Base-by-base conservation (phyloP, 2,797 vertebrate genomes). In the Pangasius larnaudii region DNA sequence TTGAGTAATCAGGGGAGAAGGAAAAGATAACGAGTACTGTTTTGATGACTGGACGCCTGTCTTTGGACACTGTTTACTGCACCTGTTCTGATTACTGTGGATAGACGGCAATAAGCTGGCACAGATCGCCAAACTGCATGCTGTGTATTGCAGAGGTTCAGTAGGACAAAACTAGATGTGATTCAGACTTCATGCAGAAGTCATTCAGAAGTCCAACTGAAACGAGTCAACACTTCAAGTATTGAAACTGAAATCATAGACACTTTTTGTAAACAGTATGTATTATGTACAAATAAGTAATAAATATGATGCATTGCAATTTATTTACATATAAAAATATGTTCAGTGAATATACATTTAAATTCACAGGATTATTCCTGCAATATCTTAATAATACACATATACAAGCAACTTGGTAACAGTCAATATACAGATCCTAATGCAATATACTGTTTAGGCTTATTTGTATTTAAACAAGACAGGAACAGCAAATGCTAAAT, bases 301-400 rank as follows among this genome's bases (percentile, higher is more conserved):
- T 89, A 88, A 90, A 91, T 86, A 53, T 74, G 46, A 46, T 85
- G 86, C 87, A 93, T 90, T 90, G 86, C 84, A 93, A 8, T 93
- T 94, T 94, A 92, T 91, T 95, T 94, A 92, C 71, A 95, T 95
- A 94, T 36, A 93, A 88, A 95, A 94, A 86, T 94, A 93, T 88
- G 19, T 65, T 86, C 42, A 69, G 51, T 42, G 59, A 61, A 61
- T 72, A 36, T 24, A 88, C 39, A 63, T 30, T 42, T n/a, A 11
- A 36, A 82, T 59, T 72, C 63, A 61, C 42, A 79, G 49, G 7
- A 24, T 18, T 82, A 67, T 67, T 82, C 39, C 39, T 67, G n/a
- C 63, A 69, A 19, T 46, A 83, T 33, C 63, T 85, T 19, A 49
- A 58, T 49, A 65, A 22, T 33, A 42, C 39, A 69, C 1, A 39